Base-by-base conservation (phyloP, 2,113 vertebrate species). In the Coregonus clupeaformis region DNA sequence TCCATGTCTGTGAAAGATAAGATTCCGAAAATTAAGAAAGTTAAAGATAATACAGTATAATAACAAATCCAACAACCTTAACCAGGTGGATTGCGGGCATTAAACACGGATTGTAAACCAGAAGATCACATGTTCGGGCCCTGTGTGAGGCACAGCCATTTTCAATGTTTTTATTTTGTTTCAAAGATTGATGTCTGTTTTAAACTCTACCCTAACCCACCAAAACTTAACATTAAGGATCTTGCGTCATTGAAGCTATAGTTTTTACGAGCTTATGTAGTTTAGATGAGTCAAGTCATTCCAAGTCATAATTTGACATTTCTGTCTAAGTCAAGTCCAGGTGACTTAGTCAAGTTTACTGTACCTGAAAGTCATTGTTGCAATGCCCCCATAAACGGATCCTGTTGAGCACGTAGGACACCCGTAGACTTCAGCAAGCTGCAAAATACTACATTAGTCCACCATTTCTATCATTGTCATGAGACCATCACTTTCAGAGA, bases 301-400 rank as follows among this genome's bases (percentile, higher is more conserved):
- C 36, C 36, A 36, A 36, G 36, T 36, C 36, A 36, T 36, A 36
- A 36, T 36, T 36, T 36, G 7, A 36, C 7, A 6, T 36, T 36
- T 36, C 32, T 36, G 7, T 36, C 32, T 36, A 36, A 9, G 7
- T 36, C 6, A 36, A 36, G 11, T 60, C 57, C n/a, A 27, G 4
- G 14, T 25, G n/a, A 68, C 6, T 57, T 20, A 32, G 24, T 42
- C 42, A 52, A 22, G 20, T 9, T 30, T n/a, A 42, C 16, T 1
- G 29, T 88, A 91, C 90, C 84, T 91, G 86, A 90, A 89, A 6
- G 22, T 67, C 16, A 90, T 82, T 6, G 0, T 2, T 24, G 0
- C 0, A 32, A 87, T 75, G 2, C 86, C 86, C 59, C 0, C 6
- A 32, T 89, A 91, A 45, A n/a, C 68, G 0, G 0, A 0, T 1